phyloP scores from a whole-genome alignment of 2,888 invertebrate species.

The Apamea sordens region DNA sequence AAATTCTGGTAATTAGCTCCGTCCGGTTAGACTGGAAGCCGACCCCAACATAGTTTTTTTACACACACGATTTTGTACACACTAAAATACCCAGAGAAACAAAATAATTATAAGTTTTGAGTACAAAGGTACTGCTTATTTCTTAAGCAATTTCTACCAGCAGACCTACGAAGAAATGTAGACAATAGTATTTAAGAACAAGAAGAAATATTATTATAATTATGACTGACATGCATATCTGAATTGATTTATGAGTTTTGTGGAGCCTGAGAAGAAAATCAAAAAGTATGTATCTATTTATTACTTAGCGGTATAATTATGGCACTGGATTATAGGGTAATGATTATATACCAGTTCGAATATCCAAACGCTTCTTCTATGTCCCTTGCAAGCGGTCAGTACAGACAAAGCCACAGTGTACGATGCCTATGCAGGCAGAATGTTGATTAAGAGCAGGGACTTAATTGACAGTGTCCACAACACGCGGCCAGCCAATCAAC shows the following conservation, averaged over 20 bases:
- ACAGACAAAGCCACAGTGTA: conserved; percentile 14
- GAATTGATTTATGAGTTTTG: background rate
- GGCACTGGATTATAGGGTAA: background rate
- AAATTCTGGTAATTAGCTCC: no score
- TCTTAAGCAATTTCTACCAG: no score
- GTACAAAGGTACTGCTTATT: no score
- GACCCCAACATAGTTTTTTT: no score
- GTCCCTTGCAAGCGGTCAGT: background rate
- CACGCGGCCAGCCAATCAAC: conserved; percentile 40
- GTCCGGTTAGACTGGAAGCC: no score
- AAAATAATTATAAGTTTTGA: no score
- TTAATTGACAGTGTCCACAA: conserved; percentile 47
- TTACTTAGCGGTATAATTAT: background rate
- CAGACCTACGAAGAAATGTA: no score
- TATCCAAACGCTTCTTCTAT: background rate
- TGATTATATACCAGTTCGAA: background rate
- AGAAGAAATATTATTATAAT: no score
- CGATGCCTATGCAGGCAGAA: conserved; percentile 38
- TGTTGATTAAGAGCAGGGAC: conserved; percentile 49
- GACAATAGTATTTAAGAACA: no score
- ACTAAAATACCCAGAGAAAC: no score
- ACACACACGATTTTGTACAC: no score
- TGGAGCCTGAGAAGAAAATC: background rate
- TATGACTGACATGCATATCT: no score
- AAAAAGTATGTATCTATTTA: background rate